phyloP scores from a whole-genome alignment of 1,140 invertebrate species.

The Vollenhovia emeryi region DNA sequence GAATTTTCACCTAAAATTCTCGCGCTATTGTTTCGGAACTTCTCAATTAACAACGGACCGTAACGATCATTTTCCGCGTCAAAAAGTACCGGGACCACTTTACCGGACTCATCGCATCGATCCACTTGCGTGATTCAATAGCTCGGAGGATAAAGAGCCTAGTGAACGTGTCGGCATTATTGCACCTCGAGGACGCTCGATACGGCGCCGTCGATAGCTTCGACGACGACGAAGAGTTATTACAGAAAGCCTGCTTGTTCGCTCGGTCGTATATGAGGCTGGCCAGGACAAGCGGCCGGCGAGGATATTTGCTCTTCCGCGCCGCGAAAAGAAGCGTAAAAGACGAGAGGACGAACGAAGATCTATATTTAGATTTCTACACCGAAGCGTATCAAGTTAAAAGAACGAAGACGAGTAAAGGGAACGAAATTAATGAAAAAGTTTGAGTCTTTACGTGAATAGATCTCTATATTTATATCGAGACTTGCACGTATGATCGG shows the following conservation, averaged over 20 bases:
- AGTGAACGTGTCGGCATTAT: conserved; percentile 36
- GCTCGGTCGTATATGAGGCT: conserved; percentile 29
- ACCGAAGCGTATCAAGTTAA: not conserved
- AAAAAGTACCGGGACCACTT: conserved; percentile 22
- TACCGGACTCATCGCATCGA: not conserved
- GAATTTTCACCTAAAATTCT: not conserved
- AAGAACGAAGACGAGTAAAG: not conserved
- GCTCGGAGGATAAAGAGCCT: conserved; percentile 22
- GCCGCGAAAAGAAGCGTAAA: not conserved
- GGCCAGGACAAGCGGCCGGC: not conserved
- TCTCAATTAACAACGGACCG: not conserved
- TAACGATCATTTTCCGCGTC: not conserved
- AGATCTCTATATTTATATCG: not conserved
- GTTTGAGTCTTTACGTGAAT: not conserved
- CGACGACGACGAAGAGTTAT: conserved; percentile 50
- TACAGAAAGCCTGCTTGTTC: conserved; percentile 40
- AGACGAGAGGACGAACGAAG: not conserved
- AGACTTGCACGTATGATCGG: no score
- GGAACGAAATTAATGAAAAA: not conserved
- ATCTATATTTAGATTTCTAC: conserved; percentile 34
- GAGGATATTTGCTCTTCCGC: conserved; percentile 32
- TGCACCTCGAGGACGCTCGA: conserved; percentile 33
- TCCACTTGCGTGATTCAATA: conserved; percentile 23
- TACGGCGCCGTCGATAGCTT: conserved; percentile 10
- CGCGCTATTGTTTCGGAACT: not conserved